Conservation (phyloP, 2,113 vertebrate species). For the Rhadina sibilatrix region DNA sequence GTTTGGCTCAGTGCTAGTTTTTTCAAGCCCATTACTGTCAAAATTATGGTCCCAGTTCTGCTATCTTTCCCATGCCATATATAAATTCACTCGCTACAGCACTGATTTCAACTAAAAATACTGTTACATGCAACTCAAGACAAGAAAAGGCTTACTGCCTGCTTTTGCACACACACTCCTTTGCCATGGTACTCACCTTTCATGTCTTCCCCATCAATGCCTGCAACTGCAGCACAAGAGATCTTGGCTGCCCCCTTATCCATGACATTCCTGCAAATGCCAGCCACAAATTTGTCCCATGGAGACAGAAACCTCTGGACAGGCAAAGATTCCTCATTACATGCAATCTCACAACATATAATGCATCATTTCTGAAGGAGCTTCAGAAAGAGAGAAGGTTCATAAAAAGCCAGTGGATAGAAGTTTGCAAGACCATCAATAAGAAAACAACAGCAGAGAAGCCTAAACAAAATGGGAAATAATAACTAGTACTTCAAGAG, state of each 20-base stretch:
- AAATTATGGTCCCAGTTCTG: not conserved
- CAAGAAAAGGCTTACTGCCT: not conserved
- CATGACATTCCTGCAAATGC: not conserved
- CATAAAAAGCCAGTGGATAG: not conserved
- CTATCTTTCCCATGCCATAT: not conserved
- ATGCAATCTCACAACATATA: not conserved
- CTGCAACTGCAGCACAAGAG: not conserved
- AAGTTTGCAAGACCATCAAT: not conserved
- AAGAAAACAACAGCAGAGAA: conserved; percentile 12
- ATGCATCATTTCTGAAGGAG: not conserved
- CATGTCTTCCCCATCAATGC: not conserved
- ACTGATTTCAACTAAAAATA: not conserved
- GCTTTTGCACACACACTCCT: not conserved
- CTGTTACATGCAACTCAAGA: not conserved
- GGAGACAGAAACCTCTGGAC: not conserved
- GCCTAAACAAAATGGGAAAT: not conserved
- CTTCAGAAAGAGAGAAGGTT: not conserved
- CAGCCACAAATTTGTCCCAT: not conserved
- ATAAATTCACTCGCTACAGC: not conserved
- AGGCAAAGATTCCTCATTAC: not conserved
- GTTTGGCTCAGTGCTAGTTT: not conserved
- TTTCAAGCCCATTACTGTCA: not conserved
- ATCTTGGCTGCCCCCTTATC: not conserved
- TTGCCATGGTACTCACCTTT: not conserved
- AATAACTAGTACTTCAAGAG: not conserved